Evolutionary conservation across 2,888 invertebrate species (phyloP).

Genomic region (Caenorhabditis uteleia): DNA sequence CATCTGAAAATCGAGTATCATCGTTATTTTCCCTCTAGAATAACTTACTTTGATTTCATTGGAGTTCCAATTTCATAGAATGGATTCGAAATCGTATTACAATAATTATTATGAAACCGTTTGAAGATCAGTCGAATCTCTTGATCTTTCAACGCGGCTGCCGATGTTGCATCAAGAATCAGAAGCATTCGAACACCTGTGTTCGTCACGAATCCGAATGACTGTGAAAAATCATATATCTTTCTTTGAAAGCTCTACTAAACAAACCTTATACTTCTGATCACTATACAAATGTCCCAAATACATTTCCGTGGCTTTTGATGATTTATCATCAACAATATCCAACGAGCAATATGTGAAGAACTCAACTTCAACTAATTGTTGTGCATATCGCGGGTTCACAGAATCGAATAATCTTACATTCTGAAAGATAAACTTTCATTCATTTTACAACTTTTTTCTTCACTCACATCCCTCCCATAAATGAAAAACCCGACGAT

Average conservation of each 20-base stretch:
- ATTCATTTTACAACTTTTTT: neutral
- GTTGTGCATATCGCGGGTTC: constrained; percentile 34
- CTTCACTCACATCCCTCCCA: constrained; percentile 22
- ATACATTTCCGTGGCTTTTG: constrained; percentile 50
- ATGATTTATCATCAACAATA: constrained; percentile 60
- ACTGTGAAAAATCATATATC: constrained; percentile 41
- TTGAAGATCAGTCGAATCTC: constrained; percentile 78
- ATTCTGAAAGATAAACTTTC: constrained; percentile 40
- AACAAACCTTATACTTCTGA: constrained; percentile 52
- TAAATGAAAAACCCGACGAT: constrained; percentile 39
- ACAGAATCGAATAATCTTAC: constrained; percentile 52
- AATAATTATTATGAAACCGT: constrained; percentile 87
- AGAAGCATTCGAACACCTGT: constrained; percentile 62
- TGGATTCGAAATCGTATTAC: constrained; percentile 93
- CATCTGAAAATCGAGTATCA: constrained; percentile 18
- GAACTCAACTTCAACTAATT: constrained; percentile 53
- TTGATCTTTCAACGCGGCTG: constrained; percentile 53
- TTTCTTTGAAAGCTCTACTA: neutral
- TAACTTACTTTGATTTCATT: constrained; percentile 81
- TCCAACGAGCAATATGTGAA: constrained; percentile 63
- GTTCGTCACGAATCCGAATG: constrained; percentile 64
- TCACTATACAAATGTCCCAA: constrained; percentile 55
- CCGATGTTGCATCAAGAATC: constrained; percentile 49
- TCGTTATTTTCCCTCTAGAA: neutral
- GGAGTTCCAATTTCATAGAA: constrained; percentile 92